phyloP scores from a whole-genome alignment of 2,888 invertebrate species.

The Bombyx huttoni region DNA sequence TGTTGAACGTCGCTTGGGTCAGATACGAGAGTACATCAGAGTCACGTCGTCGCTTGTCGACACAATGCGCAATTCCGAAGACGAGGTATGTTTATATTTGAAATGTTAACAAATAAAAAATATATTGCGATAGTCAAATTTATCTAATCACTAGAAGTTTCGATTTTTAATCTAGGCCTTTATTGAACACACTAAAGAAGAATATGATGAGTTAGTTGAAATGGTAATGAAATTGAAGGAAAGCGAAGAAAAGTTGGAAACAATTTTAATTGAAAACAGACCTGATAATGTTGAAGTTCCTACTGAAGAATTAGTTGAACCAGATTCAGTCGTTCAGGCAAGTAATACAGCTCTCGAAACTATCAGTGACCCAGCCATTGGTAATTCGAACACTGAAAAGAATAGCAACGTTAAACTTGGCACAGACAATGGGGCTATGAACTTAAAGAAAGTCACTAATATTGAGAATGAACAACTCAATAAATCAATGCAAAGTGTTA shows the following conservation, averaged over 20 bases:
- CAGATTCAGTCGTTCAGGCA: constrained; percentile 13
- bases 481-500: constrained; percentile 38
- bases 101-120: background rate
- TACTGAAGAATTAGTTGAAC: constrained; percentile 25
- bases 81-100: constrained; percentile 65
- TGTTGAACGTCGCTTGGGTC: constrained; percentile 78
- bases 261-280: constrained; percentile 53
- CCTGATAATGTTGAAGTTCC: constrained; percentile 51
- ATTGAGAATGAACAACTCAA: constrained; percentile 63
- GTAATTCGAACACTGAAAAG: constrained; percentile 19
- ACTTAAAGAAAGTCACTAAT: constrained; percentile 57
- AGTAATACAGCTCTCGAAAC: constrained; percentile 13
- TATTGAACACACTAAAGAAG: constrained; percentile 67
- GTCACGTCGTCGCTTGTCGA: constrained; percentile 80
- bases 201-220: constrained; percentile 74
- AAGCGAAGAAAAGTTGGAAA: constrained; percentile 77
- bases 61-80: constrained; percentile 77
- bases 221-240: constrained; percentile 79
- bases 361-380: constrained; percentile 12
- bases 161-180: constrained; percentile 54
- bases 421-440: constrained; percentile 26
- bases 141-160: background rate
- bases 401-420: constrained; percentile 25
- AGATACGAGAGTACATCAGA: constrained; percentile 81
- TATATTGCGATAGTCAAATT: background rate